Conservation (phyloP, 2,113 vertebrate species). For the Apodemus speciosus region DNA sequence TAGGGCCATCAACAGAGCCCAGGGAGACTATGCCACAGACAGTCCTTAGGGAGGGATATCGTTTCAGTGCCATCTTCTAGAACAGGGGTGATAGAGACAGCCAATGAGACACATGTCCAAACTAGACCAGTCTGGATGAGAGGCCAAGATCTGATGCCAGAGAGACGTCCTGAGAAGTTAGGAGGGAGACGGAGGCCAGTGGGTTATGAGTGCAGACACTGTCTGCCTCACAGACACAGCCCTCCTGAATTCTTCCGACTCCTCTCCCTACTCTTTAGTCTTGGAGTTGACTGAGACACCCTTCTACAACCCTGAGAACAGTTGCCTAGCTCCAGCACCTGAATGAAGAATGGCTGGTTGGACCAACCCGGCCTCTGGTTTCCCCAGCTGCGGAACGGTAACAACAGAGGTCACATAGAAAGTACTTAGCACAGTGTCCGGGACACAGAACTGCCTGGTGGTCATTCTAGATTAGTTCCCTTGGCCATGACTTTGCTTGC, state of each 20-base stretch:
- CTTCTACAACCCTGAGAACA: too few relatives aligned
- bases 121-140: neutral
- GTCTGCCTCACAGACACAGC: accelerated
- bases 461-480: accelerated
- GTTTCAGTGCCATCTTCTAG: neutral
- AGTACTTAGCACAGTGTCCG: neutral
- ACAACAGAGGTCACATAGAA: neutral
- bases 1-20: neutral
- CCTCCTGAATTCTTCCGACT: neutral
- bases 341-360: neutral
- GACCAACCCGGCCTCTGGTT: neutral
- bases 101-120: neutral
- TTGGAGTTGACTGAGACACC: neutral
- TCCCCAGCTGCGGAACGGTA: neutral
- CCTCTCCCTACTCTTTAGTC: neutral
- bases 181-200: neutral
- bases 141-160: neutral
- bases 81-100: neutral
- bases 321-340: neutral
- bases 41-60: neutral
- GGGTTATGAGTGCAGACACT: neutral
- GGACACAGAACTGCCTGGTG: neutral
- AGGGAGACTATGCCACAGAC: too few relatives aligned
- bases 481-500: neutral
- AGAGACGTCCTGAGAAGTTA: too few relatives aligned